Evolutionary conservation across 2,888 invertebrate species (phyloP).

Genomic region (Taenaris catops): DNA sequence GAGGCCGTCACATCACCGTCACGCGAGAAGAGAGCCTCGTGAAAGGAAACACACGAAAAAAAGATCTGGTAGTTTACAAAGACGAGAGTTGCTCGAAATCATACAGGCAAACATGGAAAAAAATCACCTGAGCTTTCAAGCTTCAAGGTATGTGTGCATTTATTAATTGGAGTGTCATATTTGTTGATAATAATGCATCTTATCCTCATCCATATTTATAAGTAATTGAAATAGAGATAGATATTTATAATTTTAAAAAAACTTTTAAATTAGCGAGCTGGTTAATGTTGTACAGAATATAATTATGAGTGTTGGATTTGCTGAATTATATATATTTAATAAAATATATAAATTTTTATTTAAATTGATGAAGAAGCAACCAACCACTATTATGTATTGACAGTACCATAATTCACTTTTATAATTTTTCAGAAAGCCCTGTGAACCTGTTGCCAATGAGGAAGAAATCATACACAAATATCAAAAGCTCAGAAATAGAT

Average conservation of each 20-base stretch:
- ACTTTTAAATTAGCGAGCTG: too few species aligned
- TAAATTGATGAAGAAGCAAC: too few species aligned
- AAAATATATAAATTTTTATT: too few species aligned
- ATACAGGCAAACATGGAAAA: conserved; percentile 96
- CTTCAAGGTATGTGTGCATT: conserved; percentile 87
- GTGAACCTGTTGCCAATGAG: conserved; percentile 54
- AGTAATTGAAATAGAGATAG: too few species aligned
- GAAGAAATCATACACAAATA: conserved; percentile 59
- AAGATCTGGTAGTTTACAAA: conserved; percentile 86
- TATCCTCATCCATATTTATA: too few species aligned
- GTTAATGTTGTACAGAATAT: too few species aligned
- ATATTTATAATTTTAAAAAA: too few species aligned
- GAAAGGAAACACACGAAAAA: conserved; percentile 77
- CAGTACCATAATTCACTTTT: background rate
- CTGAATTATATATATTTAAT: too few species aligned
- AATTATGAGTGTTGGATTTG: too few species aligned
- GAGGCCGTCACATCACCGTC: conserved; percentile 49
- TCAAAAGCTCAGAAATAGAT: conserved; percentile 67
- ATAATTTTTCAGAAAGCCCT: conserved; percentile 77
- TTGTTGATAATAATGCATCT: too few species aligned
- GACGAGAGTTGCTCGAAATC: conserved; percentile 91
- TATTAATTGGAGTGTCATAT: too few species aligned
- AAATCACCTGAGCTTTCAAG: conserved; percentile 92
- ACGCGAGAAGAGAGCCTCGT: conserved; percentile 66
- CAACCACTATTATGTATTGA: too few species aligned